These are phyloP conservation scores for Asobara japonica DNA, from an alignment of 1,140 invertebrate species.

Conservation along the genomic window DNA sequence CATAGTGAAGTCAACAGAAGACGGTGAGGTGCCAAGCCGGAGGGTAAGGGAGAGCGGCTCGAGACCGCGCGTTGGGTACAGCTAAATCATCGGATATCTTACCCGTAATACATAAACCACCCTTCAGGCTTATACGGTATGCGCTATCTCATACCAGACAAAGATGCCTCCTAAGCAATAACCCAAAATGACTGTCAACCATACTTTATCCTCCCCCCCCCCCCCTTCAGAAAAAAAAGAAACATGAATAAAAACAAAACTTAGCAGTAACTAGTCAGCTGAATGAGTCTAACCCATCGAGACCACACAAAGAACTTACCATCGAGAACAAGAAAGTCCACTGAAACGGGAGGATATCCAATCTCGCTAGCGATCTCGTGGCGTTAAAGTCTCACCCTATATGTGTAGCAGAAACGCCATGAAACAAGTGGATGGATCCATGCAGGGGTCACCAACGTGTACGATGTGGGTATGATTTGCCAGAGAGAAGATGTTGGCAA, in stretches of 20 bases:
- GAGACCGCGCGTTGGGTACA: conserved; percentile 40
- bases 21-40: not conserved
- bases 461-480: too few relatives aligned
- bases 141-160: conserved; percentile 35
- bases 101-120: conserved; percentile 67
- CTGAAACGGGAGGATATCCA: too few relatives aligned
- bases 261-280: not conserved
- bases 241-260: not conserved
- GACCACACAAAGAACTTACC: too few relatives aligned
- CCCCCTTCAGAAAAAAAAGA: not conserved
- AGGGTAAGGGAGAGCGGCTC: not conserved
- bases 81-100: conserved; percentile 69
- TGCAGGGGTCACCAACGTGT: too few relatives aligned
- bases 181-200: conserved; percentile 21
- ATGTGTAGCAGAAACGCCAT: too few relatives aligned
- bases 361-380: too few relatives aligned
- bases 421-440: too few relatives aligned
- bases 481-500: too few relatives aligned
- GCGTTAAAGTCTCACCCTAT: too few relatives aligned
- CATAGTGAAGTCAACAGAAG: conserved; percentile 6
- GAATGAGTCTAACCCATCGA: too few relatives aligned
- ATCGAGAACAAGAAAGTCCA: too few relatives aligned
- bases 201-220: conserved; percentile 1
- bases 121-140: conserved; percentile 60
- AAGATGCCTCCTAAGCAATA: conserved; percentile 29